Base-by-base conservation (phyloP, 2,797 vertebrate species). In the Merluccius polli region DNA sequence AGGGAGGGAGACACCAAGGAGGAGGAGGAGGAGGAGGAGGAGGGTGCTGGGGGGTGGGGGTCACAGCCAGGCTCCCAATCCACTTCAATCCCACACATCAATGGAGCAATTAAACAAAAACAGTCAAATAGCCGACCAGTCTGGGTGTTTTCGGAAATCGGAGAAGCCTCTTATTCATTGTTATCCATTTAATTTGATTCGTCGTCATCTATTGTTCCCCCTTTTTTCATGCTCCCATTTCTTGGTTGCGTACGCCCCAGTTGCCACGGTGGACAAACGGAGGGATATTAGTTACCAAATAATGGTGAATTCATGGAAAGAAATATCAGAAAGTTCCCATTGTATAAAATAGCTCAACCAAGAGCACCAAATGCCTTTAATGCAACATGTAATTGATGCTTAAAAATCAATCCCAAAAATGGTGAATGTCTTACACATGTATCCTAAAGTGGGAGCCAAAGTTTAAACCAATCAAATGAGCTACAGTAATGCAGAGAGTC, bases 1-100 rank as follows among this genome's bases (percentile, higher is more conserved):
- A 88, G 87, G 87, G 86, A 82, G 77, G 87, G 78, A 81, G 81
- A n/a, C n/a, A n/a, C n/a, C n/a, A n/a, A n/a, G 82, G 80, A 87
- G 86, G 87, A 86, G 72, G 27, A 21, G 38, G 24, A 84, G 87
- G 80, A 87, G 83, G 21, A 81, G 82, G 80, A 87, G 86, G 87
- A 87, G 72, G 30, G 16, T 78, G 76, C 85, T 79, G 84, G 81
- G 83, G 87, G 77, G 38, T 78, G 72, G 79, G 80, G 90, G 89
- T 91, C 88, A 91, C 75, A 81, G 82, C 79, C 83, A 69, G 83
- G 84, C 79, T 87, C 85, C 75, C 27, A 18, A 70, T 75, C 67
- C 32, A 30, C 52, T 72, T 79, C 69, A 52, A 81, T 71, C 79
- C 82, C 86, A 77, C 82, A 80, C 82, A 80, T 86, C 82, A 75